Conservation (phyloP, 2,888 invertebrate genomes). For the Meandrusa payeni region DNA sequence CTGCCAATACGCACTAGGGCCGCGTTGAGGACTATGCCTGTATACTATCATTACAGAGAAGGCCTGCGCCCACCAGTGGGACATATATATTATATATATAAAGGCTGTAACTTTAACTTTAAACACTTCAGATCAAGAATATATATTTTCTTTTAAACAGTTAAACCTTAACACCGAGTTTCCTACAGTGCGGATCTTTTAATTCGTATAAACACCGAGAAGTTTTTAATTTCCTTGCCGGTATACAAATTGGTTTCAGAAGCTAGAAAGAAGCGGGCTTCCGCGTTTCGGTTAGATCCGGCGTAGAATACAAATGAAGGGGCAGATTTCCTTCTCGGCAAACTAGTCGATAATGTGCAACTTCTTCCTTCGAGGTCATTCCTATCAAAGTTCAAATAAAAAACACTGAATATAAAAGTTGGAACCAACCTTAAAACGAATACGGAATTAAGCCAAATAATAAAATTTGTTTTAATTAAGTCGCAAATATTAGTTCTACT, state of each 20-base stretch:
- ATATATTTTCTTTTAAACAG: too few relatives aligned
- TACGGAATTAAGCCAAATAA: conserved; percentile 3
- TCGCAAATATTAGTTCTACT: conserved; percentile 2
- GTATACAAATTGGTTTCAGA: conserved; percentile 74
- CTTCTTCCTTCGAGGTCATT: conserved; percentile 13
- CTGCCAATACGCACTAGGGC: too few relatives aligned
- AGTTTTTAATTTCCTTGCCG: conserved; percentile 72
- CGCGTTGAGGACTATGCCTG: too few relatives aligned
- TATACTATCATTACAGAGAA: too few relatives aligned
- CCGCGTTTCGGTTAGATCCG: conserved; percentile 53
- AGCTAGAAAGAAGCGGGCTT: conserved; percentile 67
- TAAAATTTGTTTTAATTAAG: neutral
- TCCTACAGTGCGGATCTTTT: conserved; percentile 10
- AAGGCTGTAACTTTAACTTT: too few relatives aligned
- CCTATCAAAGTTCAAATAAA: conserved; percentile 15
- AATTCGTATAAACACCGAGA: conserved; percentile 41
- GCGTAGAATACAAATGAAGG: conserved; percentile 73
- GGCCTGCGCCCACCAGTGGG: too few relatives aligned
- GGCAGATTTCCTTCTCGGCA: conserved; percentile 55
- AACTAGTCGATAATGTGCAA: conserved; percentile 60
- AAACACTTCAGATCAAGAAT: too few relatives aligned
- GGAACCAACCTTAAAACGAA: conserved; percentile 1
- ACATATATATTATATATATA: too few relatives aligned
- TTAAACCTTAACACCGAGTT: conserved; percentile 17
- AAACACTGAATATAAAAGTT: conserved; percentile 9